Evolutionary conservation across 2,113 vertebrate species (phyloP), one percentile per base, ranked within the genome.

Genomic region (Oreochromis spilurus): DNA sequence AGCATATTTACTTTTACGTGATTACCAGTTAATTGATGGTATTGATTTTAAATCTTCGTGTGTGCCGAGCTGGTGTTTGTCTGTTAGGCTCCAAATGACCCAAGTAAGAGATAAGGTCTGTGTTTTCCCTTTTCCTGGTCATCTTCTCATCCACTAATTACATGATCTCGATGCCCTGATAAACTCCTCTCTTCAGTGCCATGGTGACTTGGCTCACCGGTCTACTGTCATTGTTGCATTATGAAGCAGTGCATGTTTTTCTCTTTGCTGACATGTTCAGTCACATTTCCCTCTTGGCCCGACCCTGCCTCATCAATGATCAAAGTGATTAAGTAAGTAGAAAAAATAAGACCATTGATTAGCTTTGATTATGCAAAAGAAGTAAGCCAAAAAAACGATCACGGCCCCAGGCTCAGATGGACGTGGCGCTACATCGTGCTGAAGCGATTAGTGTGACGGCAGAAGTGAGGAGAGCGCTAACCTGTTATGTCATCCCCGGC

Each of bases 341-440:
- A 90, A 92, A 92, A 92, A 87, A 95, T 91, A 87, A 89, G 87
- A 83, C 90, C 87, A 84, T 86, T 94, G 91, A 95, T 95, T 93
- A 93, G 89, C 75, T 90, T 83, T 93, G 93, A 95, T 95, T 93
- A 95, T 91, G 82, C 88, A 79, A 77, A 91, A 91, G 81, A 90
- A 91, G 91, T 87, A 91, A 88, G 79, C 65, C 72, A 13, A 77
- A 88, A 89, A 80, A 81, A 53, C 86, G 62, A 85, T 55, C 8
- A 5, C 40, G 79, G 80, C 81, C 40, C 50, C 55, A 19, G 16
- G 84, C 79, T 86, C 82, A 52, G 91, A 81, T 78, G 38, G 89
- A 87, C 82, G 88, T 94, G 94, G 55, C 77, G 84, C 65, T 81
- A 93, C 95, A 95, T 93, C 36, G 55, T 43, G 88, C 93, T 85